Base-by-base conservation (phyloP, 2,888 invertebrate species). In the Xestia ashworthii region DNA sequence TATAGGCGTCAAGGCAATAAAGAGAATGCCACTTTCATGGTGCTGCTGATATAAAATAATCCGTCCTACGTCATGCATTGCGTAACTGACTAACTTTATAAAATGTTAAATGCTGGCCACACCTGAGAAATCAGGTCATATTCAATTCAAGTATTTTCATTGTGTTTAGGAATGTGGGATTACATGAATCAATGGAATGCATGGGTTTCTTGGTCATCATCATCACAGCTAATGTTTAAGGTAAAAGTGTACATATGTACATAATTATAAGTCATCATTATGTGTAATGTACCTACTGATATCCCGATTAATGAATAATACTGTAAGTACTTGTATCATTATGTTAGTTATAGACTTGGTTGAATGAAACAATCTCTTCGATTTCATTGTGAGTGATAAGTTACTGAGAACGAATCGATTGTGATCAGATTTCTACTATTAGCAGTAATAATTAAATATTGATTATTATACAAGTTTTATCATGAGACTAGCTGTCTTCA, bases 21-120 rank as follows among this genome's bases (percentile, higher is more conserved):
- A 78, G 75, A 46, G 78, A 74, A 78, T 46, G 81, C 58, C 66
- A 60, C 25, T 74, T 66, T 50, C 25, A 81, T 78, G 65, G 65
- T 50, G 44, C 32, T 32, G 32, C 53, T 80, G 41, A 19, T 58
- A 41, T 58, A 58, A 74, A 74, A 25, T 44, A 66, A 81, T 50
- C 32, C 19, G 46, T 12, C 60, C 50, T 62, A 53, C 64, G 77
- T 74, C 65, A 81, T 25, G 16, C 19, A 9, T 81, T 78, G 75
- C 82, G 38, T 25, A 81, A 81, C 58, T 74, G 22, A n/a, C 41
- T 74, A 58, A 80, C 62, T 53, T 46, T 0, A n/a, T 38, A 74
- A 11, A 74, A 74, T 58, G 32, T 80, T 55, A 55, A 64, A 72
- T 19, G 41, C 3, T 48, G 38, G 12, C 38, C n/a, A 48, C 70